These are phyloP conservation scores for Platynereis dumerilii DNA, from an alignment of 2,888 invertebrate genomes.

Conservation along the genomic window DNA sequence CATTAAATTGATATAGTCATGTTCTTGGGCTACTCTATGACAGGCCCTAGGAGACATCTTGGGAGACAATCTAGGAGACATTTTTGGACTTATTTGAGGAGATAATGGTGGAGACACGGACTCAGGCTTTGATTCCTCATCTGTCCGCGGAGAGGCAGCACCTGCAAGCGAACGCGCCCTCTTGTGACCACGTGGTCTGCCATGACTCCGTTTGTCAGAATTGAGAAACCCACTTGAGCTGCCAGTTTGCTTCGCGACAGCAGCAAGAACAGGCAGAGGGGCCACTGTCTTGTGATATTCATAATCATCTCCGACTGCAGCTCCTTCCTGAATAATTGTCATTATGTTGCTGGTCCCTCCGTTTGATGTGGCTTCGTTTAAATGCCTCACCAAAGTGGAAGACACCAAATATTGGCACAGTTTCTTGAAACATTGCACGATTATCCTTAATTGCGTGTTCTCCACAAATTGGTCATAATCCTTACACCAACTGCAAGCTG, in stretches of 20 bases:
- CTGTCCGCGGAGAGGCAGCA: no score
- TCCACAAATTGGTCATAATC: slow-evolving; percentile 83
- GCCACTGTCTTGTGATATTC: background rate
- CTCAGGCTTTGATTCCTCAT: no score
- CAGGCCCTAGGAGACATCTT: background rate
- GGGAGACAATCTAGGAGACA: background rate
- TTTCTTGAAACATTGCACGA: slow-evolving; percentile 87
- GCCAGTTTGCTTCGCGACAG: no score
- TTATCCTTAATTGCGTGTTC: slow-evolving; percentile 79
- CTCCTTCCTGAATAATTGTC: slow-evolving; percentile 50
- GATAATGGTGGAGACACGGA: background rate
- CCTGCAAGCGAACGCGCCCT: no score
- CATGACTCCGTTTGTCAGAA: no score
- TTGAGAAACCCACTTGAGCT: no score
- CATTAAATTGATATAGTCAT: background rate
- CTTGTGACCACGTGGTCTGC: no score
- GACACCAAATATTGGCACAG: slow-evolving; percentile 82
- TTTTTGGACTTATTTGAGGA: background rate
- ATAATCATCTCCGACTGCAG: slow-evolving; percentile 25
- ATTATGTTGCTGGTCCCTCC: slow-evolving; percentile 48
- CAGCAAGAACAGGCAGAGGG: no score
- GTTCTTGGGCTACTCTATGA: background rate
- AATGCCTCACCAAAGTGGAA: slow-evolving; percentile 42
- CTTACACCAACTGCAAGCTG: slow-evolving; percentile 84
- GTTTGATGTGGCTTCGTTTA: slow-evolving; percentile 37